Percentiles rank a stretch among this genome's conserved stretches.
Evolutionary conservation across 2,113 vertebrate genomes (phyloP).

Genomic region (Dendropsophus ebraccatus): DNA sequence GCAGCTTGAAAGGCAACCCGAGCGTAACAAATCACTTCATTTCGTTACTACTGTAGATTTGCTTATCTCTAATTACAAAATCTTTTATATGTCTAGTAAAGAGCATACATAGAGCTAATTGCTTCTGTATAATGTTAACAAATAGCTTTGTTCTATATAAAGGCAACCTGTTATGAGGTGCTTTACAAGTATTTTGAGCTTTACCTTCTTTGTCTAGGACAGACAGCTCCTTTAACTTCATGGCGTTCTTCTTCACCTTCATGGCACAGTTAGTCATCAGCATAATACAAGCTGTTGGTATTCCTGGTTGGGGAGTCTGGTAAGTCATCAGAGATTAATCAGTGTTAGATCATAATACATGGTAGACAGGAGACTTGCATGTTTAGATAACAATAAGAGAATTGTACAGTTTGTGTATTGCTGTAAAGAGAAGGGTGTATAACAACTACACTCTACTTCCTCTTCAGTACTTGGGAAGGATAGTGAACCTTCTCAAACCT

Average conservation of each 20-base stretch:
- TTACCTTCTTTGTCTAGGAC: slow-evolving; percentile 72
- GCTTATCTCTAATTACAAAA: not conserved
- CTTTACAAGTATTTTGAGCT: not conserved
- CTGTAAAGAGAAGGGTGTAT: too few species aligned
- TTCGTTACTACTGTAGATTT: too few species aligned
- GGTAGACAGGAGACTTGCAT: too few species aligned
- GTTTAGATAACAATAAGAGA: too few species aligned
- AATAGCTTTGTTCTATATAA: not conserved
- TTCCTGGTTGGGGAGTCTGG: slow-evolving; percentile 98
- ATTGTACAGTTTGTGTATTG: too few species aligned
- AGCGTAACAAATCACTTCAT: too few species aligned
- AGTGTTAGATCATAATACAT: not conserved
- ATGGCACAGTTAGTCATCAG: slow-evolving; percentile 96
- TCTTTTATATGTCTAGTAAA: not conserved
- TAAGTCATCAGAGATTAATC: slow-evolving; percentile 71
- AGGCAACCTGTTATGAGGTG: not conserved
- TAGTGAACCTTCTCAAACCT: too few species aligned
- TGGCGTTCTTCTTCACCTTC: slow-evolving; percentile 98
- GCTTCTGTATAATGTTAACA: not conserved
- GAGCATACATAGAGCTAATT: not conserved
- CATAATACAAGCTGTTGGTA: slow-evolving; percentile 93
- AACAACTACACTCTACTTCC: too few species aligned
- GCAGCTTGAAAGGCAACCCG: too few species aligned
- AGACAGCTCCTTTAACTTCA: slow-evolving; percentile 98
- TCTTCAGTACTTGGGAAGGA: too few species aligned